Evolutionary conservation across 2,797 vertebrate genomes (phyloP), one percentile per base, ranked within the genome.

Genomic region (Mustela erminea): DNA sequence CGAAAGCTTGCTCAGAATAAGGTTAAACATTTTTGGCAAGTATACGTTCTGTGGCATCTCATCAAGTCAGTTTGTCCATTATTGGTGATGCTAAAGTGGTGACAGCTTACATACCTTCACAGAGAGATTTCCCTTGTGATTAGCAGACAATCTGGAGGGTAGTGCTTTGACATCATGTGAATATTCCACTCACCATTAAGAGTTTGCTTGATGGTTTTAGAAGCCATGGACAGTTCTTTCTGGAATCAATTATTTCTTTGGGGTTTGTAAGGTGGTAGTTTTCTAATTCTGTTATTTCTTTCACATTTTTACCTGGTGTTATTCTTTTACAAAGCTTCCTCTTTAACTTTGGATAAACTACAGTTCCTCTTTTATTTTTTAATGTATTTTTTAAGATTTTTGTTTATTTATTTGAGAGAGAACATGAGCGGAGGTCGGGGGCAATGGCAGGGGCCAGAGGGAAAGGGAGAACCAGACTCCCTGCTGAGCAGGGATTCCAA

Each of bases 231-330:
- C 77, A 35, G 90, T 49, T 70, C 56, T 68, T 92, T 32, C 8
- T 95, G 17, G n/a, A 95, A 87, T 89, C 20, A 87, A 1, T 94
- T 52, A 85, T 87, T 93, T 94, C 29, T 90, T 86, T 66, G 21
- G n/a, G 8, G 52, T 35, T 93, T 93, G 3, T 70, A 83, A 92
- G 96, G 72, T 92, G 68, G 38, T 86, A 15, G 23, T 77, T 90
- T 96, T 52, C 29, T 91, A 82, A 64, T 92, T 74, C 25, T 81
- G 21, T 49, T 77, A 35, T 92, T 91, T 92, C 70, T 84, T 93
- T 12, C 14, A 75, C 14, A 78, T 83, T 91, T 93, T 93, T 27
- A 95, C 32, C 9, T 25, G 64, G 23, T 23, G 41, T 46, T 77
- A 49, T 84, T 87, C 80, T 75, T 92, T 20, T 62, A 38, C 78